These are phyloP conservation scores for Trissoscelio sp. DNA, from an alignment of 2,888 invertebrate genomes.

Conservation along the genomic window DNA sequence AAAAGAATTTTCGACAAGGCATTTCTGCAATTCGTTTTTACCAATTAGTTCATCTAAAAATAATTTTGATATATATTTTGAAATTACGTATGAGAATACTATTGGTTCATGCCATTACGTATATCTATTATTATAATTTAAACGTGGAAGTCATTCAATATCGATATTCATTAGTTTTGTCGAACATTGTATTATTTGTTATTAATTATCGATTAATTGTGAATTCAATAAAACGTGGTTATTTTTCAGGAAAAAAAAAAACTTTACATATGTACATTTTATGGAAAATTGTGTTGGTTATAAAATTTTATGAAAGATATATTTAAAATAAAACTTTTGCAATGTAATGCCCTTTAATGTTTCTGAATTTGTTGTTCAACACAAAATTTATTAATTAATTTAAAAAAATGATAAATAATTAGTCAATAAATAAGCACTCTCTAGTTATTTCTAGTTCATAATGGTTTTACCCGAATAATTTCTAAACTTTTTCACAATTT, in stretches of 20 bases:
- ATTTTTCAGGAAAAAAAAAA: neutral
- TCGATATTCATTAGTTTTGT: neutral
- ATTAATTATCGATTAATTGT: too few species aligned
- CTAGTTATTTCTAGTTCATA: conserved; percentile 23
- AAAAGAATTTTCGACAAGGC: too few species aligned
- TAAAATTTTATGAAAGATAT: conserved; percentile 20
- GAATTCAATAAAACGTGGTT: neutral
- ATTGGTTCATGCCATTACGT: neutral
- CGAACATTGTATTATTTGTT: neutral
- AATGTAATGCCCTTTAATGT: conserved; percentile 30
- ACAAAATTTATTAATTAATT: neutral
- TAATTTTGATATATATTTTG: neutral
- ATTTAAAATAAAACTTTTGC: conserved; percentile 7
- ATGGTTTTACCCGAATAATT: conserved; percentile 34
- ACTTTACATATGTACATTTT: conserved; percentile 25
- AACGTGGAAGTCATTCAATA: neutral
- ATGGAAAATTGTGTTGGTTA: too few species aligned
- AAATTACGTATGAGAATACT: neutral
- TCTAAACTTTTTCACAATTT: conserved; percentile 54
- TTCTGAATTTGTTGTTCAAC: conserved; percentile 3
- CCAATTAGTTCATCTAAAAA: too few species aligned
- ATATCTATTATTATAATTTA: neutral
- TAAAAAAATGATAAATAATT: too few species aligned
- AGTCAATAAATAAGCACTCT: conserved; percentile 40
- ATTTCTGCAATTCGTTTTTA: too few species aligned